Evolutionary conservation across 2,888 invertebrate species (phyloP).

Genomic region (Galerucella calmariensis): DNA sequence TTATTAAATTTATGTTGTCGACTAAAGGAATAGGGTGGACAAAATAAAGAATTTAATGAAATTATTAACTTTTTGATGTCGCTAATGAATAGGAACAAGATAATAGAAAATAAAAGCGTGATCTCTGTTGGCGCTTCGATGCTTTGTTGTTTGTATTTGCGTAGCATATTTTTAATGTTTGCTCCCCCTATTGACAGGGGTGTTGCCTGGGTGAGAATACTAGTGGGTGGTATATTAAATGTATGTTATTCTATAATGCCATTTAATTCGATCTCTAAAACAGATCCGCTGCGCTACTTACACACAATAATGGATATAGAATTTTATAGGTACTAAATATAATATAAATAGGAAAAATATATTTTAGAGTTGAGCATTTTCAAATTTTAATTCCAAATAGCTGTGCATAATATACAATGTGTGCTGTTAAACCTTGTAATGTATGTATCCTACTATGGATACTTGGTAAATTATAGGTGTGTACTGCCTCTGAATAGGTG

Average conservation of each 20-base stretch:
- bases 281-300: background rate
- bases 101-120: slow-evolving; percentile 42
- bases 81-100: slow-evolving; percentile 50
- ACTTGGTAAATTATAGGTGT: too few species aligned
- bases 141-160: slow-evolving; percentile 26
- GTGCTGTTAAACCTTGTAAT: too few species aligned
- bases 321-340: too few species aligned
- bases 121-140: slow-evolving; percentile 23
- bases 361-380: too few species aligned
- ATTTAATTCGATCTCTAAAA: background rate
- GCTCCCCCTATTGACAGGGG: slow-evolving; percentile 9
- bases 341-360: too few species aligned
- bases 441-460: too few species aligned
- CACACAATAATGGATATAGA: too few species aligned
- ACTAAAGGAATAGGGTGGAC: slow-evolving; percentile 47
- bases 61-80: slow-evolving; percentile 54
- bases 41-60: slow-evolving; percentile 51
- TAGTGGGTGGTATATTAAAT: slow-evolving; percentile 12
- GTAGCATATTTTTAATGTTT: slow-evolving; percentile 29
- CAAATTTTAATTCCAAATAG: too few species aligned
- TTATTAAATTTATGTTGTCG: slow-evolving; percentile 44
- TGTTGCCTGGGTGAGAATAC: slow-evolving; percentile 24
- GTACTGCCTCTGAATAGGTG: too few species aligned
- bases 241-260: background rate
- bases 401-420: too few species aligned